Conservation (phyloP, 2,113 vertebrate species). For the Xiphophorus couchianus region DNA sequence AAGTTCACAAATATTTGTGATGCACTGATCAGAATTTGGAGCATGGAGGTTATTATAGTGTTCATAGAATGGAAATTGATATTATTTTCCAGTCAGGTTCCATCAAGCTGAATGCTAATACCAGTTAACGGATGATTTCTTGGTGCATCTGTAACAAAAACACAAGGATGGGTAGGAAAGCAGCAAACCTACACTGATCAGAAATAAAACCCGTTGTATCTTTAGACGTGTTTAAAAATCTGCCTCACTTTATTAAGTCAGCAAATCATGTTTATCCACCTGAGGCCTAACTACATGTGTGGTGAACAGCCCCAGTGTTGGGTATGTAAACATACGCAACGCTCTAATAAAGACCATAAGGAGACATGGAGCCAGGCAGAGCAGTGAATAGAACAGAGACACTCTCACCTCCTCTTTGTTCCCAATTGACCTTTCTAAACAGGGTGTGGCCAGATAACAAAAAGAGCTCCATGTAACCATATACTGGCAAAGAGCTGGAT, state of each 20-base stretch:
- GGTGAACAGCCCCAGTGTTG: conserved; percentile 32
- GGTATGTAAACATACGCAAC: conserved; percentile 62
- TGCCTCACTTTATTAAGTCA: conserved; percentile 19
- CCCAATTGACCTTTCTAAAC: conserved; percentile 55
- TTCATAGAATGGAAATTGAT: background rate
- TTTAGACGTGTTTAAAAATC: conserved; percentile 34
- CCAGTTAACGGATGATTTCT: background rate
- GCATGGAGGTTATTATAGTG: background rate
- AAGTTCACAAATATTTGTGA: background rate
- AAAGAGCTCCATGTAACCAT: conserved; percentile 71
- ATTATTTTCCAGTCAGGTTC: background rate
- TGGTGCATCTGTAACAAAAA: conserved; percentile 2
- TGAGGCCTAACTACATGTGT: conserved; percentile 33
- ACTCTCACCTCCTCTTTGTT: conserved; percentile 67
- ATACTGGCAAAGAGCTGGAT: conserved; percentile 67
- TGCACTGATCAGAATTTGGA: too few relatives aligned
- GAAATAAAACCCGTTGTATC: conserved; percentile 13
- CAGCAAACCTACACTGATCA: background rate
- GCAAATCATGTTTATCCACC: conserved; percentile 37
- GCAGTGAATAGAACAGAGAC: conserved; percentile 54
- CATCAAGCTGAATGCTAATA: background rate
- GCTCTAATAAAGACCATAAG: conserved; percentile 57
- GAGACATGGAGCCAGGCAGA: conserved; percentile 29
- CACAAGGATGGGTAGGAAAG: background rate
- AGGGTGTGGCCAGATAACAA: conserved; percentile 68